Conservation (phyloP, 2,113 vertebrate species). For the Anseranas semipalmata region DNA sequence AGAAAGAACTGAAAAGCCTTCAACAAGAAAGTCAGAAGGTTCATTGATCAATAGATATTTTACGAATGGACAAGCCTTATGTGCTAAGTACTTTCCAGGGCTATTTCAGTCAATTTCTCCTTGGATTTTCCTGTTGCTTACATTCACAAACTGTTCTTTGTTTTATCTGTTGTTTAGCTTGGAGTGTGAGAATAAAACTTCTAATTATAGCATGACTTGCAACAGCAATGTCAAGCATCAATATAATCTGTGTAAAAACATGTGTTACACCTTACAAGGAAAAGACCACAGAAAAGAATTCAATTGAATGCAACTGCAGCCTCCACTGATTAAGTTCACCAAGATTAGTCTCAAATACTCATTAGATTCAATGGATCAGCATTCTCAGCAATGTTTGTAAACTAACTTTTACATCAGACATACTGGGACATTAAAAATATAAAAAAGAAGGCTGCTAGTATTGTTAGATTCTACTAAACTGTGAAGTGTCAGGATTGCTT, state of each 20-base stretch:
- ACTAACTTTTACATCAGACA: slow-evolving; percentile 18
- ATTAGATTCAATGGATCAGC: neutral
- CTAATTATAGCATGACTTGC: neutral
- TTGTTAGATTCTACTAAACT: neutral
- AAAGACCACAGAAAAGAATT: neutral
- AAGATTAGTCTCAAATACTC: slow-evolving; percentile 32
- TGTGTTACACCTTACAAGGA: neutral
- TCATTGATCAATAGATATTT: neutral
- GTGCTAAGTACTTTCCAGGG: neutral
- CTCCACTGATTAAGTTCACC: slow-evolving; percentile 14
- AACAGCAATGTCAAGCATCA: neutral
- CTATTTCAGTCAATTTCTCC: neutral
- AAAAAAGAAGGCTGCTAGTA: neutral
- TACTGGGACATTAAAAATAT: neutral
- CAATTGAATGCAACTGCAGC: slow-evolving; percentile 22
- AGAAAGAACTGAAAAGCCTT: neutral
- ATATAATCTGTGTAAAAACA: neutral
- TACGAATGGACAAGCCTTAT: neutral
- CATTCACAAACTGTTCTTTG: neutral
- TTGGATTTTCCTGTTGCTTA: neutral
- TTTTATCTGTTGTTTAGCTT: neutral
- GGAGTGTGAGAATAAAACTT: neutral
- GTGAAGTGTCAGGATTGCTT: neutral
- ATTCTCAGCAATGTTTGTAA: neutral
- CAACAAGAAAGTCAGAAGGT: neutral